Evolutionary conservation across 2,797 vertebrate species (phyloP).

Genomic region (Chiloscyllium punctatum): DNA sequence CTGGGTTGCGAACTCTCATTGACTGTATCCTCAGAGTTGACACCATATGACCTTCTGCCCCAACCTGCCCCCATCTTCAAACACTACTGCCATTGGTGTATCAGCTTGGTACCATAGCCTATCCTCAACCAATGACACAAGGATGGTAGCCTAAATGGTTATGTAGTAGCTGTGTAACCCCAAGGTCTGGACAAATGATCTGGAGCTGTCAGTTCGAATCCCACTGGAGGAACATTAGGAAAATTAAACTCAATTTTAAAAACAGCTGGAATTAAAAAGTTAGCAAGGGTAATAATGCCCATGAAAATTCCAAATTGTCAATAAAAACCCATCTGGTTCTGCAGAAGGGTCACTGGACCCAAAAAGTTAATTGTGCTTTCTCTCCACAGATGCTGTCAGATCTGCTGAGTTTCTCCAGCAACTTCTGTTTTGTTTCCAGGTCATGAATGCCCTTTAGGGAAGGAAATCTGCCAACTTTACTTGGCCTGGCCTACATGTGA

Average conservation of each 20-base stretch:
- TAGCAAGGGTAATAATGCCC: background rate
- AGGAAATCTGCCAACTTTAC: too few species aligned
- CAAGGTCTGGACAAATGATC: background rate
- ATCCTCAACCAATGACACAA: background rate
- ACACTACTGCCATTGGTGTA: background rate
- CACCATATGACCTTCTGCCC: background rate
- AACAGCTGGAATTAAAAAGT: background rate
- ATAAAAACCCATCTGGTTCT: background rate
- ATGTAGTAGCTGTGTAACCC: background rate
- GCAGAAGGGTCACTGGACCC: too few species aligned
- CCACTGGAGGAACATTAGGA: background rate
- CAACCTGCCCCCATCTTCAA: background rate
- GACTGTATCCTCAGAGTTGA: background rate
- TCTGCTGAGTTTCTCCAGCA: too few species aligned
- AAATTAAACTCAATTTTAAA: background rate
- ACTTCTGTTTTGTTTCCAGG: too few species aligned
- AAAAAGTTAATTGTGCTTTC: too few species aligned
- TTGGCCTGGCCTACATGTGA: too few species aligned
- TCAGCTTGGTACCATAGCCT: background rate
- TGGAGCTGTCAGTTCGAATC: background rate
- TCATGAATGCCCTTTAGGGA: too few species aligned
- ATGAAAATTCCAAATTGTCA: background rate
- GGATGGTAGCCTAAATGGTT: background rate
- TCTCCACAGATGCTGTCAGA: too few species aligned
- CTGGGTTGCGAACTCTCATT: background rate